A percentile compares a stretch with the other conserved stretches of the same genome.
phyloP scores from a whole-genome alignment of 2,888 invertebrate species.

The Caenorhabditis sp. region DNA sequence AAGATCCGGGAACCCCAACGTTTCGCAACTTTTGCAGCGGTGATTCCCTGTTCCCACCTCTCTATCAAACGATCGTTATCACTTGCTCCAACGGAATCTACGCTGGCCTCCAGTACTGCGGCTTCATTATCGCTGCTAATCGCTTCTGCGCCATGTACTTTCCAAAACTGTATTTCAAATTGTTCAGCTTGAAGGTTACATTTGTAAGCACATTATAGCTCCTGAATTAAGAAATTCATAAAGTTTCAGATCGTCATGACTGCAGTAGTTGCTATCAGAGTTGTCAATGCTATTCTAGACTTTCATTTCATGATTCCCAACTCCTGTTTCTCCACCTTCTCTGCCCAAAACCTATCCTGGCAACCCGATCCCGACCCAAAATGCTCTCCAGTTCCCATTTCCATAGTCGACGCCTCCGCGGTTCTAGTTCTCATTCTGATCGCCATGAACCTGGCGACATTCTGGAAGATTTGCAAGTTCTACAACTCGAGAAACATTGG shows the following conservation, averaged over 20 bases:
- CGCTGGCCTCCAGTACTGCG: neutral
- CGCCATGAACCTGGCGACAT: neutral
- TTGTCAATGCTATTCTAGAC: too few relatives aligned
- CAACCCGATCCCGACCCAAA: neutral
- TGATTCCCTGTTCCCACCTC: neutral
- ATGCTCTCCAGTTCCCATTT: neutral
- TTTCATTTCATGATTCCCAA: neutral
- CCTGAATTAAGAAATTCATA: too few relatives aligned
- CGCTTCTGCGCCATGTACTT: conserved; percentile 1
- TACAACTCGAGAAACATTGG: neutral
- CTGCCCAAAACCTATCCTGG: too few relatives aligned
- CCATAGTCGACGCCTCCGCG: neutral
- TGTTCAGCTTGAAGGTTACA: neutral
- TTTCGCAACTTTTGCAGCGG: conserved; percentile 8
- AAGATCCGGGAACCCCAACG: too few relatives aligned
- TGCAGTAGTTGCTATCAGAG: too few relatives aligned
- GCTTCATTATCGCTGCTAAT: conserved; percentile 2
- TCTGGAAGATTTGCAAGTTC: neutral
- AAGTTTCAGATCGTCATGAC: too few relatives aligned
- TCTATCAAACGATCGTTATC: neutral
- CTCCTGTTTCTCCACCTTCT: neutral
- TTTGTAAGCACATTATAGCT: too few relatives aligned
- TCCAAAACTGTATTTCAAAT: neutral
- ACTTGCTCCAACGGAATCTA: neutral
- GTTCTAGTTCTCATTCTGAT: too few relatives aligned